Evolutionary conservation across 2,888 invertebrate species (phyloP).

Genomic region (Papilio protenor): DNA sequence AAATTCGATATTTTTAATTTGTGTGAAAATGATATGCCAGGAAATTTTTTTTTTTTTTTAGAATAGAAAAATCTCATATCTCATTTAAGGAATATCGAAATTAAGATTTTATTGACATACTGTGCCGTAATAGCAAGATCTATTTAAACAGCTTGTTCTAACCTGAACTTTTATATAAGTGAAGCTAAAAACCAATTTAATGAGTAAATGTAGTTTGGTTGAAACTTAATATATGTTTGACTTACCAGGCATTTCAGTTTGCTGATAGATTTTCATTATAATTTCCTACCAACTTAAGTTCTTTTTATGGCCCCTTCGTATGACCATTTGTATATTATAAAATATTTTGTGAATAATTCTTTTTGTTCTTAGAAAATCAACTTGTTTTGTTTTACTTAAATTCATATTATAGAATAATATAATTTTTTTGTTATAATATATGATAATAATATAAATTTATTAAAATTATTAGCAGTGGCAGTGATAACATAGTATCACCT

Average conservation of each 20-base stretch:
- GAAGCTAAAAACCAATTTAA: constrained; percentile 35
- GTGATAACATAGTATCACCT: background rate
- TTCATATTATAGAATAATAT: constrained; percentile 12
- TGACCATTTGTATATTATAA: constrained; percentile 38
- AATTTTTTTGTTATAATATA: constrained; percentile 34
- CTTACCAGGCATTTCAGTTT: constrained; percentile 16
- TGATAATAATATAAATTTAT: constrained; percentile 11
- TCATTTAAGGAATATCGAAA: background rate
- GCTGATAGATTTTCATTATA: constrained; percentile 13
- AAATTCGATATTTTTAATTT: background rate
- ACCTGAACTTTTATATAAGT: constrained; percentile 9
- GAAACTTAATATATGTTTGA: background rate
- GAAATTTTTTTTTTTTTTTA: too few relatives aligned
- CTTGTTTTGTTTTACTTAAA: constrained; percentile 28
- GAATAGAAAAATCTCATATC: too few relatives aligned
- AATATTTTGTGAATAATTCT: constrained; percentile 40
- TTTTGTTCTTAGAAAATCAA: constrained; percentile 23
- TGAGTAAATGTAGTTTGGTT: background rate
- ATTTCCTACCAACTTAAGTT: constrained; percentile 20
- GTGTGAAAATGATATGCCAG: background rate
- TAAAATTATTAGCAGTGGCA: background rate
- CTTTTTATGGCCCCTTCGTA: constrained; percentile 16
- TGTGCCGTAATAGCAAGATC: constrained; percentile 36
- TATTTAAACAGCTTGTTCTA: background rate
- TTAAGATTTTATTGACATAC: constrained; percentile 9